Conservation (phyloP, 2,797 vertebrate species). For the Poliocrania exsul region DNA sequence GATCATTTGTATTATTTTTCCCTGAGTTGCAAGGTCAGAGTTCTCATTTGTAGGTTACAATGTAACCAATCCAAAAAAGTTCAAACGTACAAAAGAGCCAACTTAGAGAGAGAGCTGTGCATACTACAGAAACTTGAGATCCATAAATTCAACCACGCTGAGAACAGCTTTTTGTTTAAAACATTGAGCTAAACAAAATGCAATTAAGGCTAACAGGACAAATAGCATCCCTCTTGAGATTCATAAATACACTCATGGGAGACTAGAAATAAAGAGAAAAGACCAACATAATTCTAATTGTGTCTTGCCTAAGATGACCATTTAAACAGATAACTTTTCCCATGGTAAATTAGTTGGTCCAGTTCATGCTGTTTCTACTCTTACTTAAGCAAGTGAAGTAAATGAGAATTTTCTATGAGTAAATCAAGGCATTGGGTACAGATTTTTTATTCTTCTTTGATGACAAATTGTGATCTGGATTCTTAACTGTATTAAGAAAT, state of each 20-base stretch:
- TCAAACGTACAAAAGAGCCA: background rate
- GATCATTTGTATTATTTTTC: background rate
- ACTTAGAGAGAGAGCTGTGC: background rate
- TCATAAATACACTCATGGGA: constrained; percentile 43
- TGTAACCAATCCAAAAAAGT: background rate
- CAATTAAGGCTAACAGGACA: constrained; percentile 59
- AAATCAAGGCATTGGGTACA: background rate
- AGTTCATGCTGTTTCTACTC: background rate
- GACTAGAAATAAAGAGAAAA: constrained; percentile 41
- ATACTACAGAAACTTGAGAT: constrained; percentile 32
- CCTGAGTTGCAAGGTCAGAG: background rate
- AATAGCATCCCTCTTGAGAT: constrained; percentile 47
- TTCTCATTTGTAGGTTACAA: constrained; percentile 18
- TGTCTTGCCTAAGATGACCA: constrained; percentile 7
- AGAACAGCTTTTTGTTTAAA: constrained; percentile 48
- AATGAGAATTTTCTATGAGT: background rate
- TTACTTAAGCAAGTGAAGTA: background rate
- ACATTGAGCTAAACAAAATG: constrained; percentile 50
- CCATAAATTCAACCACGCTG: background rate
- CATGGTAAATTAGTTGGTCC: background rate
- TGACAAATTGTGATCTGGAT: background rate
- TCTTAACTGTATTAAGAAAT: background rate
- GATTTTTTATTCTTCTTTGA: background rate
- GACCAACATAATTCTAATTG: constrained; percentile 27
- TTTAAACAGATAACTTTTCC: constrained; percentile 40